phyloP scores from a whole-genome alignment of 2,797 vertebrate species.

The Cephalopachus bancanus region DNA sequence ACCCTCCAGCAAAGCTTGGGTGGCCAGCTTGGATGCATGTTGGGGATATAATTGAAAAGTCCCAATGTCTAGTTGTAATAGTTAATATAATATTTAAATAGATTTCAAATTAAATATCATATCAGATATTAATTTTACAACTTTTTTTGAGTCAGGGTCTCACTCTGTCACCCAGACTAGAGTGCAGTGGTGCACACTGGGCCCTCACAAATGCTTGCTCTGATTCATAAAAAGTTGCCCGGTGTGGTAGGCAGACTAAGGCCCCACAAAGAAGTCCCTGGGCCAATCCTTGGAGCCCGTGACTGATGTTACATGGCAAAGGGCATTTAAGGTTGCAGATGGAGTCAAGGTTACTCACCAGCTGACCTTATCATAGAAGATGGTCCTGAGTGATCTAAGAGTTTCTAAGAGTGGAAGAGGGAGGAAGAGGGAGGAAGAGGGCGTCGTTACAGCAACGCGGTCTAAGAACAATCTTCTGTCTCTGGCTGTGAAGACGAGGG shows the following conservation, averaged over 20 bases:
- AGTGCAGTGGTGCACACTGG: background rate
- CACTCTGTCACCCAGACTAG: background rate
- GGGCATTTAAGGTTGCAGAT: background rate
- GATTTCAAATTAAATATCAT: constrained; percentile 6
- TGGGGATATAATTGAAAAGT: background rate
- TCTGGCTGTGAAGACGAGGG: background rate
- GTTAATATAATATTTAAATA: background rate
- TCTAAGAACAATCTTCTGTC: background rate
- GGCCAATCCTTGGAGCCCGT: background rate
- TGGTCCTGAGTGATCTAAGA: background rate
- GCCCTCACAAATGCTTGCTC: background rate
- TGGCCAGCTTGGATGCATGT: background rate
- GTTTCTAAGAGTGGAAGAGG: background rate
- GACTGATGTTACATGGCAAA: background rate
- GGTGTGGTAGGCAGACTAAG: background rate
- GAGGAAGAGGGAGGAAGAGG: background rate
- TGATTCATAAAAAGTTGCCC: constrained; percentile 30
- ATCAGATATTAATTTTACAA: constrained; percentile 23
- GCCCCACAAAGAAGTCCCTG: background rate
- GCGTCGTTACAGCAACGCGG: background rate
- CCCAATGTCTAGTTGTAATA: background rate
- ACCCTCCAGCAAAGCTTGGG: background rate
- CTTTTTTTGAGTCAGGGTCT: background rate
- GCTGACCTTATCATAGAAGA: background rate
- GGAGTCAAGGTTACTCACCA: constrained; percentile 1